Evolutionary conservation across 2,797 vertebrate genomes (phyloP), one percentile per base, ranked within the genome.

Genomic region (Alfaro cultratus): DNA sequence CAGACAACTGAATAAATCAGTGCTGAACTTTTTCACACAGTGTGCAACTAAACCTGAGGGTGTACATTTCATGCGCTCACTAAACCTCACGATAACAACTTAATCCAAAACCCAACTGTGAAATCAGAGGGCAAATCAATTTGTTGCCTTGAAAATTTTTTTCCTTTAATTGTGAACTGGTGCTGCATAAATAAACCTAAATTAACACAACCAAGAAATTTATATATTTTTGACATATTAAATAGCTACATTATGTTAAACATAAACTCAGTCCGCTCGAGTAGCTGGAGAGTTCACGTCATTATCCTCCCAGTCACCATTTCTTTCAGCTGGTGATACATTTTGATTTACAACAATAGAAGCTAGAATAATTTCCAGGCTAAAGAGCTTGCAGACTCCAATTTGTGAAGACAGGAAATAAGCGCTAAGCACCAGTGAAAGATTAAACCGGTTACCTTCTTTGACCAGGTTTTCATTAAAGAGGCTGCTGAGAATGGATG

Each of bases 381-480:
- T 74, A 34, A 53, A 74, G 13, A 55, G 23, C 15, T 41, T 23
- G 7, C 49, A 6, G 36, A 55, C 12, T 39, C 23, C 31, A 57
- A 57, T 39, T 29, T 41, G 21, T 29, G 74, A 53, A 41, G 26
- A 41, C 31, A 31, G 36, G 39, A 36, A 43, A 29, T 2, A 76
- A 75, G 77, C 18, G 0, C 26, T 12, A 13, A 75, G 73, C 0
- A 5, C 55, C 62, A 18, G 36, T 0, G 0, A 68, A 34, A 15
- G 36, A 71, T 60, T 86, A 43, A 67, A 10, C 29, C 0, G 12
- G 1, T 12, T 88, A 99, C 98, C 98, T 97, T 99, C 98, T 96
- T 99, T 99, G 88, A 99, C 98, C 85, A 99, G 94, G 92, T 99
- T 99, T 94, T 99, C 98, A 45, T 99, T 99, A 93, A 96, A 99